Evolutionary conservation across 1,140 invertebrate species (phyloP).

Genomic region (Zaprionus camerounensis): DNA sequence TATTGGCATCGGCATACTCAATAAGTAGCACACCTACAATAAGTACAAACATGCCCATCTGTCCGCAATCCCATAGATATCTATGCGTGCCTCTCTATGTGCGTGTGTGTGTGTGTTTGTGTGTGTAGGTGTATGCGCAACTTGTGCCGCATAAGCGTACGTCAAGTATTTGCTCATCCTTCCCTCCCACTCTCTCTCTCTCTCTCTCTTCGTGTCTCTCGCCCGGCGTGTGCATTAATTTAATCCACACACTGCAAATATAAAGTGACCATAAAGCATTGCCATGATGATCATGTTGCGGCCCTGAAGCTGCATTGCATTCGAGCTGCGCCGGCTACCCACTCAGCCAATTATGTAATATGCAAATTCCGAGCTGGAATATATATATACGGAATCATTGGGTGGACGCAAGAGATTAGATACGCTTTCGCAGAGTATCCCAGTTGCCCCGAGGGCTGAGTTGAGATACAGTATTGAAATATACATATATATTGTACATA

Average conservation of each 20-base stretch:
- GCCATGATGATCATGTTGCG: slow-evolving; percentile 45
- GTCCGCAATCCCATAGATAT: slow-evolving; percentile 1
- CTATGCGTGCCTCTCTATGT: background rate
- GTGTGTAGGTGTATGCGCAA: slow-evolving; percentile 67
- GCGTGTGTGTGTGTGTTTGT: background rate
- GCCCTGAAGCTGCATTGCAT: slow-evolving; percentile 17
- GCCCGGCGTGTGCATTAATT: slow-evolving; percentile 48
- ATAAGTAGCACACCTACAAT: slow-evolving; percentile 55
- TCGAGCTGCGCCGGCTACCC: slow-evolving; percentile 1
- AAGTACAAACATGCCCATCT: slow-evolving; percentile 24
- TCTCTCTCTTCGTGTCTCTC: background rate
- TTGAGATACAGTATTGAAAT: background rate
- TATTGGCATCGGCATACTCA: slow-evolving; percentile 69
- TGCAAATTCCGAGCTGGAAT: slow-evolving; percentile 70
- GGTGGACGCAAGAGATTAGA: slow-evolving; percentile 41
- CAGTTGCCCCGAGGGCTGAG: background rate
- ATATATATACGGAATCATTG: background rate
- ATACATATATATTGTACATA: background rate
- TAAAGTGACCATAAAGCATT: slow-evolving; percentile 75
- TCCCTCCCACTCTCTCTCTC: background rate
- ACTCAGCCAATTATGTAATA: slow-evolving; percentile 75
- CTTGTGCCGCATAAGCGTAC: slow-evolving; percentile 68
- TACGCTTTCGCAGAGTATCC: background rate
- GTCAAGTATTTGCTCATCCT: slow-evolving; percentile 61
- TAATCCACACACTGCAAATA: slow-evolving; percentile 44